phyloP scores from a whole-genome alignment of 2,113 vertebrate species.

The Cygnus atratus region DNA sequence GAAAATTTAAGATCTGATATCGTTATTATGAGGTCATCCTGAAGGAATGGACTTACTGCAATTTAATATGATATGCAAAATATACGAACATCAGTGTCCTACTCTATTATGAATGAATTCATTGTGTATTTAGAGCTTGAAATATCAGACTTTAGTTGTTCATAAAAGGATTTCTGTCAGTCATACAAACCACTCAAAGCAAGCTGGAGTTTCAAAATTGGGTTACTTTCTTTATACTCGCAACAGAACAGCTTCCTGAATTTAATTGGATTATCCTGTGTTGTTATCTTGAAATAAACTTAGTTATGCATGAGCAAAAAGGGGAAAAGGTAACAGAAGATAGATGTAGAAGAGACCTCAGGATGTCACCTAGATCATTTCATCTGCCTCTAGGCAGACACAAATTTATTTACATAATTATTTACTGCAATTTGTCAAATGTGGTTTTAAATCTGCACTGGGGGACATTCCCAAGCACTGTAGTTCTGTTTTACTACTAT shows the following conservation, averaged over 20 bases:
- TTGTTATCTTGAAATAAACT: background rate
- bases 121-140: background rate
- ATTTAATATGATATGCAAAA: background rate
- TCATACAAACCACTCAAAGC: background rate
- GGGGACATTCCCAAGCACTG: background rate
- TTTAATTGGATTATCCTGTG: background rate
- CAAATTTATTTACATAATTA: background rate
- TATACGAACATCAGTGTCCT: background rate
- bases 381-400: background rate
- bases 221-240: background rate
- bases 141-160: constrained; percentile 29
- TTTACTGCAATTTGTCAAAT: background rate
- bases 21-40: background rate
- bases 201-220: background rate
- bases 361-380: background rate
- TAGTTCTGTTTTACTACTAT: background rate
- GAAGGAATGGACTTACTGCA: background rate
- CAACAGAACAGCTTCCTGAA: background rate
- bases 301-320: background rate
- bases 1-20: background rate
- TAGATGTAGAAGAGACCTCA: background rate
- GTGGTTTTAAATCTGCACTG: background rate
- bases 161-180: background rate
- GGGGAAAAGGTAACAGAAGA: background rate
- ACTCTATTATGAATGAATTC: background rate